These are phyloP conservation scores for Drosophila prosaltans DNA, from an alignment of 1,140 invertebrate species.

Conservation along the genomic window DNA sequence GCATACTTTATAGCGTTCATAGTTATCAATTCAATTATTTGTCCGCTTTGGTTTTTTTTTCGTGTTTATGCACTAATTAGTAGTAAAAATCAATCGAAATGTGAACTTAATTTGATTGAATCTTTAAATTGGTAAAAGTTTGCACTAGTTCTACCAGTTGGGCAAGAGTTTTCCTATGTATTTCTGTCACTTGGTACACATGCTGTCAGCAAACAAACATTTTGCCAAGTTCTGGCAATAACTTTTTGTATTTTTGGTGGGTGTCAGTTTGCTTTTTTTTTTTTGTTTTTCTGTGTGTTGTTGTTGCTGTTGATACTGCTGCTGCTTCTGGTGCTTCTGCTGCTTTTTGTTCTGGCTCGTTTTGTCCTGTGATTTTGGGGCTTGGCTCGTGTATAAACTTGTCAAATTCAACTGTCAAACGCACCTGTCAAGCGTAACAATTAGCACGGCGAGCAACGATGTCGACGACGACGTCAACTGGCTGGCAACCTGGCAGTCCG, in stretches of 20 bases:
- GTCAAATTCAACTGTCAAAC: conserved; percentile 78
- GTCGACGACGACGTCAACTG: conserved; percentile 27
- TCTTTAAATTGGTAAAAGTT: neutral
- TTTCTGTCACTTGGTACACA: conserved; percentile 14
- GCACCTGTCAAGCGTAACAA: conserved; percentile 78
- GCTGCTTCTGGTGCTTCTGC: neutral
- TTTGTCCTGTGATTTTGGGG: conserved; percentile 30
- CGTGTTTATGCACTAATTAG: conserved; percentile 73
- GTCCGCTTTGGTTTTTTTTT: conserved; percentile 25
- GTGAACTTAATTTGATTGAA: conserved; percentile 14
- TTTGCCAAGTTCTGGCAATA: conserved; percentile 49
- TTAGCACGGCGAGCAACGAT: conserved; percentile 60
- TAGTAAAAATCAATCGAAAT: conserved; percentile 11
- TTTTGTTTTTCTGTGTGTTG: too few species aligned
- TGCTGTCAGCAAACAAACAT: conserved; percentile 23
- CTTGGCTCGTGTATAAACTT: conserved; percentile 56
- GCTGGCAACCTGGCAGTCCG: conserved; percentile 48
- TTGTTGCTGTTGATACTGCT: too few species aligned
- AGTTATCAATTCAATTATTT: conserved; percentile 68
- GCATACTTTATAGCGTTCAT: conserved; percentile 56
- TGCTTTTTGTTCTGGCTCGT: conserved; percentile 1
- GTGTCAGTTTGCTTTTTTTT: neutral
- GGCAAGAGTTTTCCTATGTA: neutral
- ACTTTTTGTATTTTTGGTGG: conserved; percentile 21
- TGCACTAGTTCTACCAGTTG: too few species aligned